A percentile compares a stretch with the other conserved stretches of the same genome.
phyloP scores from a whole-genome alignment of 1,140 invertebrate genomes.

The Oryzaephilus surinamensis region DNA sequence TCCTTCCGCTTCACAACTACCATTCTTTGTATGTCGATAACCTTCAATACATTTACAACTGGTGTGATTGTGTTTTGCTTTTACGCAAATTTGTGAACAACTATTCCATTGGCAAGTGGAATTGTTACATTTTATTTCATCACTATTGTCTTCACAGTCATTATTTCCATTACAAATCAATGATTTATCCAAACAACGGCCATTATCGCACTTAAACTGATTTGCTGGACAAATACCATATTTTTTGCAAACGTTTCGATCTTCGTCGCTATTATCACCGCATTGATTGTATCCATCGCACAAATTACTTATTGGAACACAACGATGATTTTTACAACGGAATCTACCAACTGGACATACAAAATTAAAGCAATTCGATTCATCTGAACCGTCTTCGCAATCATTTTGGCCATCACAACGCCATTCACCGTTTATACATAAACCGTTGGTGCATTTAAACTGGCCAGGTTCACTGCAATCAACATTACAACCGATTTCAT shows the following conservation, averaged over 20 bases:
- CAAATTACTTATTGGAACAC: constrained; percentile 49
- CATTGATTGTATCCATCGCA: constrained; percentile 66
- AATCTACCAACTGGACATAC: constrained; percentile 29
- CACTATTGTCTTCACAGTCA: constrained; percentile 57
- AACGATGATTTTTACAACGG: constrained; percentile 58
- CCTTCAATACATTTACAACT: constrained; percentile 57
- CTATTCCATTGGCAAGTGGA: constrained; percentile 49
- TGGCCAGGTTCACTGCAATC: constrained; percentile 35
- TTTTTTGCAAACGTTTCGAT: constrained; percentile 41
- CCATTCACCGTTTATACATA: constrained; percentile 50
- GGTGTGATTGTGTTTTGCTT: constrained; percentile 49
- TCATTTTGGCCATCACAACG: constrained; percentile 55
- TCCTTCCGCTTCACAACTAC: constrained; percentile 45
- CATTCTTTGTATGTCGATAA: constrained; percentile 43
- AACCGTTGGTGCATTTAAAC: constrained; percentile 42
- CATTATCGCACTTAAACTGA: constrained; percentile 64
- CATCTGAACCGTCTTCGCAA: constrained; percentile 51
- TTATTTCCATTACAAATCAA: constrained; percentile 59
- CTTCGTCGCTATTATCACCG: constrained; percentile 66
- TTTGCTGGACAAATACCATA: constrained; percentile 43
- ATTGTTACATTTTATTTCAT: constrained; percentile 42
- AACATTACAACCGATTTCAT: constrained; percentile 46
- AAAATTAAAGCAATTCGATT: constrained; percentile 36
- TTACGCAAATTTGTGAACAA: constrained; percentile 66
- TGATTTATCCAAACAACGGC: constrained; percentile 61